Conservation (phyloP, 1,140 invertebrate species). For the Philopotamus ludificatus region DNA sequence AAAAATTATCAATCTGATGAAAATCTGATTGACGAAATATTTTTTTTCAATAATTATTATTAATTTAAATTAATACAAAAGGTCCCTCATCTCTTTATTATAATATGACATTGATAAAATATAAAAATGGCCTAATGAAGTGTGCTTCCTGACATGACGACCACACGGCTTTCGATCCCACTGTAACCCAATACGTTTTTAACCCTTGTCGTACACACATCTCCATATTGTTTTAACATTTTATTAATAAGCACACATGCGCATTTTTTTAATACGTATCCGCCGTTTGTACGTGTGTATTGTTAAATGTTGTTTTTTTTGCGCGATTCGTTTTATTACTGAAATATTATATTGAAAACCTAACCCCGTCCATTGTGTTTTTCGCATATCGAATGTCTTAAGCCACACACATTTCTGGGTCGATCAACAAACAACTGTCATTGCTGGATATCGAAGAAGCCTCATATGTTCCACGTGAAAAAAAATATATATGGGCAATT, state of each 20-base stretch:
- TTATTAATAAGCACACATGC: no score
- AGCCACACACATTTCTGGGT: slow-evolving; percentile 30
- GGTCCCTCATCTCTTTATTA: neutral
- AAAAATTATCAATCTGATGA: no score
- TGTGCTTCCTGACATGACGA: slow-evolving; percentile 36
- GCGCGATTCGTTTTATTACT: no score
- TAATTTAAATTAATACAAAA: no score
- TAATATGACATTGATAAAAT: slow-evolving; percentile 16
- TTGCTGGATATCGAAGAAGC: slow-evolving; percentile 34
- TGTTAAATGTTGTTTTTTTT: no score
- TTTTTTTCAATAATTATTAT: neutral
- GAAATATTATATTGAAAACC: slow-evolving; percentile 38
- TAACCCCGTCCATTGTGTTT: slow-evolving; percentile 27
- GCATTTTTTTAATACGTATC: no score
- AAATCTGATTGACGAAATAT: no score
- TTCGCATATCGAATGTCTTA: slow-evolving; percentile 37
- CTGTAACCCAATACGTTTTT: slow-evolving; percentile 26
- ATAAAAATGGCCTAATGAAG: slow-evolving; percentile 40
- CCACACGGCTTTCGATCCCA: slow-evolving; percentile 30
- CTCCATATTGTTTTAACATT: neutral
- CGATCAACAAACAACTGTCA: slow-evolving; percentile 41
- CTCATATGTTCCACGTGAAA: slow-evolving; percentile 25
- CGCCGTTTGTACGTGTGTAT: no score
- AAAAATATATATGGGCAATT: slow-evolving; percentile 12
- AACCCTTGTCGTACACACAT: neutral